phyloP scores from a whole-genome alignment of 2,888 invertebrate species.

The Caenorhabditis japonica region DNA sequence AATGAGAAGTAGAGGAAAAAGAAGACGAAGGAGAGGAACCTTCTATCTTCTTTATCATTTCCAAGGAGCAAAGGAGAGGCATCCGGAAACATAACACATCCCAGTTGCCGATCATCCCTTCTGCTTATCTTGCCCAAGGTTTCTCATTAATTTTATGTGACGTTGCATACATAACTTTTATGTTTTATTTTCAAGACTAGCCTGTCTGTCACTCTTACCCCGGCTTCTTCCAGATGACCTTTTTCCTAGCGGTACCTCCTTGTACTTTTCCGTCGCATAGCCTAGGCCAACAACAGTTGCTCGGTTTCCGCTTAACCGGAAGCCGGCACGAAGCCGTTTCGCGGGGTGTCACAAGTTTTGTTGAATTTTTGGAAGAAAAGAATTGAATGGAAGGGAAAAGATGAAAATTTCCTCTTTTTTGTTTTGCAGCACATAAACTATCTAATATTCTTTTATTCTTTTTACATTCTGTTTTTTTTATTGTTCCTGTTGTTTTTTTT shows the following conservation, averaged over 20 bases:
- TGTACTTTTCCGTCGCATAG: too few relatives aligned
- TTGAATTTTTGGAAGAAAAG: slow-evolving; percentile 26
- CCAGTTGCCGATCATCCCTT: background rate
- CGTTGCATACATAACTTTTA: too few relatives aligned
- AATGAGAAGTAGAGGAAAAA: too few relatives aligned
- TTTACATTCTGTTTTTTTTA: too few relatives aligned
- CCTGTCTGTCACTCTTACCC: too few relatives aligned
- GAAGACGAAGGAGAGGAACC: slow-evolving; percentile 1
- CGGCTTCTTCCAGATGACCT: too few relatives aligned
- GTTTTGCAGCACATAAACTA: too few relatives aligned
- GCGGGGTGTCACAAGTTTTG: slow-evolving; percentile 45
- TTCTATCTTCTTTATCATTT: slow-evolving; percentile 45
- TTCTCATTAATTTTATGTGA: background rate
- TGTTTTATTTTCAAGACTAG: too few relatives aligned
- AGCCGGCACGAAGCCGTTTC: slow-evolving; percentile 11
- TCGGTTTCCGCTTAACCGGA: slow-evolving; percentile 30
- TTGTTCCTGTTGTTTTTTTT: too few relatives aligned
- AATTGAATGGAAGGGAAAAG: background rate
- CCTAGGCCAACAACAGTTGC: slow-evolving; percentile 43
- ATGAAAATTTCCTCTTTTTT: slow-evolving; percentile 10
- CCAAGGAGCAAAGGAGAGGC: slow-evolving; percentile 13
- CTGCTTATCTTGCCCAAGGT: slow-evolving; percentile 2
- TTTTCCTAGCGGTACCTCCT: too few relatives aligned
- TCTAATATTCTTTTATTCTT: too few relatives aligned
- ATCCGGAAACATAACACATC: slow-evolving; percentile 37